Evolutionary conservation across 2,113 vertebrate genomes (phyloP), one percentile per base, ranked within the genome.

Genomic region (Mustela lutreola): DNA sequence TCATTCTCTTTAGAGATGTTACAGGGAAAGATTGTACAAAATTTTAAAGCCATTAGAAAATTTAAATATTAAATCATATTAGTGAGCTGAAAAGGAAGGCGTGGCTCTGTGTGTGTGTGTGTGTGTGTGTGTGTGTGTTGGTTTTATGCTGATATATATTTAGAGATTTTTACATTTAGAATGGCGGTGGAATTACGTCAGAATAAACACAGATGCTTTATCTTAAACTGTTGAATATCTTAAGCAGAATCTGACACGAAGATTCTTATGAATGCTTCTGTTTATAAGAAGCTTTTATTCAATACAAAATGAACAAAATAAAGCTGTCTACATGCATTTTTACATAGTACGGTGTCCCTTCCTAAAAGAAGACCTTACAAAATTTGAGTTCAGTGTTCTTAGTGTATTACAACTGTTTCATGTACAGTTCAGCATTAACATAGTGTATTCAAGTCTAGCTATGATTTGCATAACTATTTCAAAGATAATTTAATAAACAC

Each of bases 401-500:
- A 71, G 7, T 86, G 24, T 22, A 60, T 48, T 70, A 42, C 1
- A 45, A 22, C 7, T 63, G 26, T 92, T 81, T 78, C 19, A 2
- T 53, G 70, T 28, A 26, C 42, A 80, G 45, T 56, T 89, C 70
- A 19, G 0, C 45, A 73, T 96, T 58, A 94, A 60, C 91, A 75
- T 56, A 70, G 22, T n/a, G 5, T 91, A 83, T 75, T 94, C 80
- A 85, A 21, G 67, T 86, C 33, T 96, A 42, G 16, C 33, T 70
- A 58, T 58, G 48, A 96, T 98, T 98, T 98, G 71, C 91, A 90
- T 95, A 97, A 97, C 78, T 90, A 86, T 36, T 97, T 97, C 88
- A 85, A 92, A 97, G 89, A 97, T 94, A 98, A 97, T 98, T 98
- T 97, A 98, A 80, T 98, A 97, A 98, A 97, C 92, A 95, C 56